Evolutionary conservation across 2,113 vertebrate species (phyloP).

Genomic region (Hassar affinis): DNA sequence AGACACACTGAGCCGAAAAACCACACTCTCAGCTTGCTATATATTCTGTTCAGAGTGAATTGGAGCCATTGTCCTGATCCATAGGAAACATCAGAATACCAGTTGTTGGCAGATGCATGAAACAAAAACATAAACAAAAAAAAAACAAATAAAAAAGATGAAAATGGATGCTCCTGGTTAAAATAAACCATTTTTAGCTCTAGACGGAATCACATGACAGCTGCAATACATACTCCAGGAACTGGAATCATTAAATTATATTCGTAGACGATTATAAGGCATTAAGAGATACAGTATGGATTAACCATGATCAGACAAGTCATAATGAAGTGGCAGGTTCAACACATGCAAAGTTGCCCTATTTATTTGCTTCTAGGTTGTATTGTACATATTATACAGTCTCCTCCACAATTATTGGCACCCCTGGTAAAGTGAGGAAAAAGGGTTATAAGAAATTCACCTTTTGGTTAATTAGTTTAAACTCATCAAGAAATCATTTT

Average conservation of each 20-base stretch:
- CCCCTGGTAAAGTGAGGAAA: too few relatives aligned
- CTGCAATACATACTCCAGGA: not conserved
- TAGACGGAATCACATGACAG: not conserved
- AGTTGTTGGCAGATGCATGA: not conserved
- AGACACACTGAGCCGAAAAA: slow-evolving; percentile 1
- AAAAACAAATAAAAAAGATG: not conserved
- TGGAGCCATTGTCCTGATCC: not conserved
- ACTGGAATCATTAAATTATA: not conserved
- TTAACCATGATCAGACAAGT: not conserved
- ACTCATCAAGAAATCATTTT: too few relatives aligned
- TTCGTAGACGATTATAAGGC: not conserved
- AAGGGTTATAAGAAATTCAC: too few relatives aligned
- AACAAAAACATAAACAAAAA: not conserved
- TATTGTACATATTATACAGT: not conserved
- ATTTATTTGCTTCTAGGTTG: too few relatives aligned
- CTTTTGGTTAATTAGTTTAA: too few relatives aligned
- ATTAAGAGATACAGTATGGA: not conserved
- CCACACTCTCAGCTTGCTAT: not conserved
- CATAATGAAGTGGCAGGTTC: not conserved
- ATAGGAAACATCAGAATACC: not conserved
- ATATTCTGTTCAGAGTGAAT: not conserved
- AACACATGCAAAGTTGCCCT: not conserved
- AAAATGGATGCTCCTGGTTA: not conserved
- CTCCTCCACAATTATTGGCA: too few relatives aligned
- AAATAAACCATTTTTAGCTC: not conserved